A percentile compares a stretch with the other conserved stretches of the same genome.
phyloP scores from a whole-genome alignment of 2,888 invertebrate species.

The Parelbella ahira region DNA sequence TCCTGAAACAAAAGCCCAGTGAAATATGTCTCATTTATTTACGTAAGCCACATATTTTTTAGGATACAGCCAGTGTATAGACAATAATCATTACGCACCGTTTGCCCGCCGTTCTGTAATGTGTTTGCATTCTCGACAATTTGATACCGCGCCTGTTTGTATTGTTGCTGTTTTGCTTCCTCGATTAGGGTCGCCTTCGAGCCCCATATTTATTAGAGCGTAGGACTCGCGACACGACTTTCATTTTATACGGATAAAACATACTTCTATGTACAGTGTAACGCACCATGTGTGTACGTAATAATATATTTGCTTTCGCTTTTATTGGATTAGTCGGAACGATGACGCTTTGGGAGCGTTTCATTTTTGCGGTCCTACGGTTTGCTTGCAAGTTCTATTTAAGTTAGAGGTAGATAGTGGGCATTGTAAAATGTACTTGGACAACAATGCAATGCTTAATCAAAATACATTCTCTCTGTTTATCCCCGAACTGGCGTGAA shows the following conservation, averaged over 20 bases:
- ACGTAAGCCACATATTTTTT: constrained; percentile 52
- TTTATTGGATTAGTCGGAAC: constrained; percentile 39
- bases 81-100: constrained; percentile 72
- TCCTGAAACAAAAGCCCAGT: constrained; percentile 69
- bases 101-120: constrained; percentile 69
- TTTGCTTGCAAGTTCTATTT: too few species aligned
- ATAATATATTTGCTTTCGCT: constrained; percentile 47
- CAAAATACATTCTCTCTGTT: too few species aligned
- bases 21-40: constrained; percentile 70
- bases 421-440: too few species aligned
- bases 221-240: constrained; percentile 70
- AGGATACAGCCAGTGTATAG: constrained; percentile 54
- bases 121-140: constrained; percentile 75
- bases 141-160: constrained; percentile 75
- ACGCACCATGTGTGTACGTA: constrained; percentile 31
- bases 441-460: too few species aligned
- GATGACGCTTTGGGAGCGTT: too few species aligned
- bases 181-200: constrained; percentile 75
- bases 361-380: too few species aligned
- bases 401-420: too few species aligned
- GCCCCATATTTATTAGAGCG: constrained; percentile 76
- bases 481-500: too few species aligned
- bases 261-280: constrained; percentile 45
- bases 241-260: constrained; percentile 68
- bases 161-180: constrained; percentile 76